Conservation (phyloP, 37 sponge, comb jelly and placozoan species). For the Crambe crambe region DNA sequence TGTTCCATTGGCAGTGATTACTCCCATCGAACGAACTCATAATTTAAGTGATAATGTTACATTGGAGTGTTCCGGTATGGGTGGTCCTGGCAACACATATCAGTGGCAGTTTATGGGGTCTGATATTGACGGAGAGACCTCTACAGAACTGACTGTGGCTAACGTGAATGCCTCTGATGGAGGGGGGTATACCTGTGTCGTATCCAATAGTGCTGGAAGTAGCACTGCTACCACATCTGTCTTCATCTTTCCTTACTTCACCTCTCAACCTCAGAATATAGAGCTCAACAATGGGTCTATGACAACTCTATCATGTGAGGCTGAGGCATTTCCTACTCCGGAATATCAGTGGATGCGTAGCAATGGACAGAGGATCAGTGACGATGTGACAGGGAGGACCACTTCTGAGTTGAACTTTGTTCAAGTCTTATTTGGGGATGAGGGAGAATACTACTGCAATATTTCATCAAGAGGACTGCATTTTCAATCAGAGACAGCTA, state of each 20-base stretch:
- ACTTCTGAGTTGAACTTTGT: background rate
- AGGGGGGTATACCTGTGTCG: slow-evolving; percentile 69
- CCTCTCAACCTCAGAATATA: background rate
- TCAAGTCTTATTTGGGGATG: slow-evolving; percentile 15
- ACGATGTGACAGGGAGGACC: background rate
- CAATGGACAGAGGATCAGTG: background rate
- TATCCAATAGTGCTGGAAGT: slow-evolving; percentile 64
- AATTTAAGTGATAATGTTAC: background rate
- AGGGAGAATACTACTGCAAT: slow-evolving; percentile 2
- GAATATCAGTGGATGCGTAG: background rate
- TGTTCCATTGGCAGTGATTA: background rate
- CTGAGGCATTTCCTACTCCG: slow-evolving; percentile 47
- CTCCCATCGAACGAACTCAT: background rate
- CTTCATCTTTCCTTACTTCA: slow-evolving; percentile 13
- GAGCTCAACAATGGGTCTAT: background rate
- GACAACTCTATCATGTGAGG: slow-evolving; percentile 45
- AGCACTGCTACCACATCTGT: background rate
- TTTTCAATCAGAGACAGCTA: background rate
- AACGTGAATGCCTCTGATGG: slow-evolving; percentile 46
- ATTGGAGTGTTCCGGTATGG: slow-evolving; percentile 47
- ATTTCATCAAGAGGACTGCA: background rate
- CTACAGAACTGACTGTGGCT: slow-evolving; percentile 1
- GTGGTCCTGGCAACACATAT: slow-evolving; percentile 43
- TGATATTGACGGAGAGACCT: slow-evolving; percentile 1
- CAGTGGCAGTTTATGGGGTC: slow-evolving; percentile 45